phyloP scores from a whole-genome alignment of 2,888 invertebrate species.

The Notodonta ziczac region DNA sequence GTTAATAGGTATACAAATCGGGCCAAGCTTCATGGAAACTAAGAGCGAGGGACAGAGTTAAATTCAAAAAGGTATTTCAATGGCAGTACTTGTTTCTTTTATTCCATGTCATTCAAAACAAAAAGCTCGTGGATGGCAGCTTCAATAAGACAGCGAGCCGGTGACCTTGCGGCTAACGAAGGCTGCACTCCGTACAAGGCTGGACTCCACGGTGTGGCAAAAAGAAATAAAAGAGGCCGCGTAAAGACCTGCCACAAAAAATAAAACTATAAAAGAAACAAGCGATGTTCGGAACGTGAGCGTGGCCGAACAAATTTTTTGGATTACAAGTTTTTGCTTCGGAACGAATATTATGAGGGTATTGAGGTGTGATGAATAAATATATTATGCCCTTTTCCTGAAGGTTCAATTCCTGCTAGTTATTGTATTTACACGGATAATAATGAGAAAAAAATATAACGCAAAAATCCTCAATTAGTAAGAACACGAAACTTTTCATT shows the following conservation, averaged over 20 bases:
- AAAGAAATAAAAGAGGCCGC: conserved; percentile 65
- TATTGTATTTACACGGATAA: too few species aligned
- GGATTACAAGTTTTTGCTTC: conserved; percentile 40
- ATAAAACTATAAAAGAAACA: conserved; percentile 65
- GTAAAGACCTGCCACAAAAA: conserved; percentile 79
- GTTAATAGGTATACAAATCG: conserved; percentile 7
- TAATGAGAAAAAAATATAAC: too few species aligned
- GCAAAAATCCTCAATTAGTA: too few species aligned
- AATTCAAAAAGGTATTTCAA: conserved; percentile 10
- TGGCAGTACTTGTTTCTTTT: background rate
- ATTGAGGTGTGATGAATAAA: too few species aligned
- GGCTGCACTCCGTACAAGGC: conserved; percentile 74
- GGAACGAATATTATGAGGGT: conserved; percentile 16
- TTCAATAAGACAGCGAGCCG: conserved; percentile 55
- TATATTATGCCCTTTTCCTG: too few species aligned
- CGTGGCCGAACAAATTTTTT: conserved; percentile 53
- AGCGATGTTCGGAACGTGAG: conserved; percentile 63
- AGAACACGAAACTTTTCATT: too few species aligned
- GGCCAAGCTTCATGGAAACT: conserved; percentile 20
- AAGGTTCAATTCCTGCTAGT: too few species aligned
- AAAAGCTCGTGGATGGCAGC: conserved; percentile 42
- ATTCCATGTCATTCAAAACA: conserved; percentile 13
- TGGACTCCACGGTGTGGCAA: conserved; percentile 51
- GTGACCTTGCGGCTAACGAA: conserved; percentile 82
- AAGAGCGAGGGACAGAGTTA: background rate